Conservation (phyloP, 2,888 invertebrate species). For the Trichacis sp. region DNA sequence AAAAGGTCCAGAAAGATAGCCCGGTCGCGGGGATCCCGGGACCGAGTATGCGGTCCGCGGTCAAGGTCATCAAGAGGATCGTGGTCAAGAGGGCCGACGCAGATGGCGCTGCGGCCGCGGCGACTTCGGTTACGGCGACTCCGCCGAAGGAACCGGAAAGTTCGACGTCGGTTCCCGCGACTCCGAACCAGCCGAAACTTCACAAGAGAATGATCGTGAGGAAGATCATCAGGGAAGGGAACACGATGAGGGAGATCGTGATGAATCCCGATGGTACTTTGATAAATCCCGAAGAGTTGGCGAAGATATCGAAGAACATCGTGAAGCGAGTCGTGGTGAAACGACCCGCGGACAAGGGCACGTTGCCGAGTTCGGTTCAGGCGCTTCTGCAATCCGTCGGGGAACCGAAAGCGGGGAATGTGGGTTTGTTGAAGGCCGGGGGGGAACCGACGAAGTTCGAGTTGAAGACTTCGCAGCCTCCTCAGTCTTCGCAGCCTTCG, state of each 20-base stretch:
- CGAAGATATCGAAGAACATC: slow-evolving; percentile 65
- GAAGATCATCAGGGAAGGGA: slow-evolving; percentile 65
- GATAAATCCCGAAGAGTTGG: slow-evolving; percentile 65
- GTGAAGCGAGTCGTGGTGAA: slow-evolving; percentile 66
- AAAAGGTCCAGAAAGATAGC: slow-evolving; percentile 22
- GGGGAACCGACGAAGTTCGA: slow-evolving; percentile 57
- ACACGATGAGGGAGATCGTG: slow-evolving; percentile 63
- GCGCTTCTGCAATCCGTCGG: slow-evolving; percentile 50
- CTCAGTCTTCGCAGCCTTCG: slow-evolving; percentile 53
- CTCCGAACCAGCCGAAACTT: slow-evolving; percentile 45
- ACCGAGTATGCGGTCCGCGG: slow-evolving; percentile 56
- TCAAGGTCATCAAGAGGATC: slow-evolving; percentile 65
- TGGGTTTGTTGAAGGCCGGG: slow-evolving; percentile 9
- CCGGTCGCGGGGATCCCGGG: no score
- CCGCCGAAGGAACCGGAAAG: slow-evolving; percentile 39
- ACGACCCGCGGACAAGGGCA: slow-evolving; percentile 58
- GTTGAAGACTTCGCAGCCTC: slow-evolving; percentile 58
- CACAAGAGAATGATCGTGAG: slow-evolving; percentile 65
- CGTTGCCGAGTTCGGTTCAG: slow-evolving; percentile 48
- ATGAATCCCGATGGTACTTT: slow-evolving; percentile 67
- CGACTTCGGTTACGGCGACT: slow-evolving; percentile 36
- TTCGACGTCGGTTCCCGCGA: background rate
- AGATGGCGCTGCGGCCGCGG: slow-evolving; percentile 36
- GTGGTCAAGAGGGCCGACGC: slow-evolving; percentile 58
- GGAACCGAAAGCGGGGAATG: slow-evolving; percentile 13